Percentiles rank a stretch among this genome's conserved stretches.
Conservation (phyloP, 2,888 invertebrate genomes). For the Apomyelois bistriatella region DNA sequence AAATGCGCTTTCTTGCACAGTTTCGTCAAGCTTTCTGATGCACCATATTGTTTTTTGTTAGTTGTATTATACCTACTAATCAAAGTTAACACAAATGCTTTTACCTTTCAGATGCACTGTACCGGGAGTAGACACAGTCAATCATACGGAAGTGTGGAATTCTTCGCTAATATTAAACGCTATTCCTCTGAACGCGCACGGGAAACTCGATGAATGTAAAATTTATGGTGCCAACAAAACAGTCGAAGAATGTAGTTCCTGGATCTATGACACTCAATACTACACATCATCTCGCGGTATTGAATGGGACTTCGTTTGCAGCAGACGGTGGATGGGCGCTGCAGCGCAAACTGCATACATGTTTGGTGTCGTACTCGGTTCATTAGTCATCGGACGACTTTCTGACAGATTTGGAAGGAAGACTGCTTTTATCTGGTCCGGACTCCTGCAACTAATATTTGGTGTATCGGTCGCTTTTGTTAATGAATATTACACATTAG, state of each 20-base stretch:
- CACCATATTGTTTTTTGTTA: too few species aligned
- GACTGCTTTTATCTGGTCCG: slow-evolving; percentile 88
- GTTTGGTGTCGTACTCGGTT: slow-evolving; percentile 91
- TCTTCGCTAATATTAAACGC: slow-evolving; percentile 69
- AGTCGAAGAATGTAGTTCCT: slow-evolving; percentile 64
- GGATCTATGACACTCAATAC: slow-evolving; percentile 87
- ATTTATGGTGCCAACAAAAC: slow-evolving; percentile 70
- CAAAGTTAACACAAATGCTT: neutral
- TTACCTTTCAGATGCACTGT: slow-evolving; percentile 78
- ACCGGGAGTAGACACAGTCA: slow-evolving; percentile 76
- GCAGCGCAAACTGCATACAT: slow-evolving; percentile 88
- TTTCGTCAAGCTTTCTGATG: too few species aligned
- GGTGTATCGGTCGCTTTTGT: slow-evolving; percentile 88
- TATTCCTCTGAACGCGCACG: slow-evolving; percentile 80
- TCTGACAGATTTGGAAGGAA: slow-evolving; percentile 91
- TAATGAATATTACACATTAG: slow-evolving; percentile 85
- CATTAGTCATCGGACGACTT: slow-evolving; percentile 86
- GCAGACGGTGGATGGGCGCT: slow-evolving; percentile 89
- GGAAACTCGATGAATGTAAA: slow-evolving; percentile 82
- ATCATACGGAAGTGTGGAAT: slow-evolving; percentile 76
- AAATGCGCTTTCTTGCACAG: too few species aligned
- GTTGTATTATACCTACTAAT: too few species aligned
- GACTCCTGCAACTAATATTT: slow-evolving; percentile 84
- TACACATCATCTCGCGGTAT: slow-evolving; percentile 86
- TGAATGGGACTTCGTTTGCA: slow-evolving; percentile 92